A percentile compares a stretch with the other conserved stretches of the same genome.
Evolutionary conservation across 92 coral and sea anemone genomes (phyloP).

Genomic region (Pocillopora grandis): DNA sequence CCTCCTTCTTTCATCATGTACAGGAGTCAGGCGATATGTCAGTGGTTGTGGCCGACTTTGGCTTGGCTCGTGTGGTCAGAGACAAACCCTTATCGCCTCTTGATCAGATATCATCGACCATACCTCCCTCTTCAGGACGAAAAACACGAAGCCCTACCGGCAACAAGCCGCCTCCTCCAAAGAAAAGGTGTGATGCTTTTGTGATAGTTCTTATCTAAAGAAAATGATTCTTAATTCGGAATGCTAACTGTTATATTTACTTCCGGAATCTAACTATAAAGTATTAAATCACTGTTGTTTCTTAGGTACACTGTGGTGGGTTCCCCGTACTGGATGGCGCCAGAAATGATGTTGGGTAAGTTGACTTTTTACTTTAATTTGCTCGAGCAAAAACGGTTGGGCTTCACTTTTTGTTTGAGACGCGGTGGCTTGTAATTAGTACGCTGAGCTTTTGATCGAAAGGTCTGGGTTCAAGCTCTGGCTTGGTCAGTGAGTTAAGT

Average conservation of each 20-base stretch:
- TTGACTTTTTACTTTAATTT: neutral
- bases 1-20: neutral
- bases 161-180: slow-evolving; percentile 88
- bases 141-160: slow-evolving; percentile 59
- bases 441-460: too few species aligned
- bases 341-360: slow-evolving; percentile 92
- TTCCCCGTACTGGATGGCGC: slow-evolving; percentile 98
- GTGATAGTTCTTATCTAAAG: too few species aligned
- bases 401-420: too few species aligned
- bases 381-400: too few species aligned
- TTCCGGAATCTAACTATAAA: neutral
- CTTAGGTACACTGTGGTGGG: slow-evolving; percentile 94
- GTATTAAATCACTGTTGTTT: neutral
- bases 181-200: slow-evolving; percentile 66
- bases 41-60: slow-evolving; percentile 97
- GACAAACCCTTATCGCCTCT: slow-evolving; percentile 56
- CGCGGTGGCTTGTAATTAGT: too few species aligned
- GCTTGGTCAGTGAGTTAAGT: too few species aligned
- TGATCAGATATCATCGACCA: slow-evolving; percentile 12
- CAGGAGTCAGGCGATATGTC: slow-evolving; percentile 79
- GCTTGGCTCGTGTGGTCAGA: slow-evolving; percentile 77
- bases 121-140: slow-evolving; percentile 30
- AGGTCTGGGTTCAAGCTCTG: too few species aligned
- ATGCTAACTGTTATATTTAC: too few species aligned
- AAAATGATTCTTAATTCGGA: too few species aligned